A percentile compares a stretch with the other conserved stretches of the same genome.
These are phyloP conservation scores for Kryptolebias marmoratus DNA, from an alignment of 2,113 vertebrate genomes.

Conservation along the genomic window DNA sequence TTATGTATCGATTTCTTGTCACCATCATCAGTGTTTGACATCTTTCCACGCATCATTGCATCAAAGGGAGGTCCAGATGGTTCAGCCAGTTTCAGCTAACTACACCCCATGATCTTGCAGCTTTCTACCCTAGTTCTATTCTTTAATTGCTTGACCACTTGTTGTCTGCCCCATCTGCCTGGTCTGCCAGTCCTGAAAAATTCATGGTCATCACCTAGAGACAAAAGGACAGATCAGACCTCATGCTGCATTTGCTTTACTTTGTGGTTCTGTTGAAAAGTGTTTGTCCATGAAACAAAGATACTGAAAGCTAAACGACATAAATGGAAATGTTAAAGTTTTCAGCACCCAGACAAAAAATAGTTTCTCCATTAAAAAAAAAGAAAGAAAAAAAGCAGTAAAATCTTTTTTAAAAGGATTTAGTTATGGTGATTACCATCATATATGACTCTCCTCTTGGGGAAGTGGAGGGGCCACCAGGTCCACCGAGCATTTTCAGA, in stretches of 20 bases:
- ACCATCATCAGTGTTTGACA: not conserved
- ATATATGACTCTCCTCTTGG: too few species aligned
- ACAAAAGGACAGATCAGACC: constrained; percentile 67
- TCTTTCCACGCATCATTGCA: constrained; percentile 25
- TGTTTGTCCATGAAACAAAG: not conserved
- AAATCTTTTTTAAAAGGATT: not conserved
- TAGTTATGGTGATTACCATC: too few species aligned
- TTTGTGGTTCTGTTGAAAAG: not conserved
- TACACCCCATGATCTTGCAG: constrained; percentile 20
- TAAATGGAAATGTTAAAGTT: not conserved
- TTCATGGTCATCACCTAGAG: constrained; percentile 68
- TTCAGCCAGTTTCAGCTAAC: constrained; percentile 18
- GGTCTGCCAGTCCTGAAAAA: constrained; percentile 66
- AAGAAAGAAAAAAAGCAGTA: not conserved
- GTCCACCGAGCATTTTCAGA: too few species aligned
- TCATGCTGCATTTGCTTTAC: constrained; percentile 15
- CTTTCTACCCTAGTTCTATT: constrained; percentile 24
- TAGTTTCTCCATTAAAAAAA: too few species aligned
- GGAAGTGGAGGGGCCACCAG: too few species aligned
- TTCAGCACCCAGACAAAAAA: not conserved
- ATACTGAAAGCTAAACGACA: not conserved
- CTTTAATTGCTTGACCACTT: constrained; percentile 70
- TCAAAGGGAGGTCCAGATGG: constrained; percentile 11
- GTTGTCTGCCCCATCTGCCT: constrained; percentile 66
- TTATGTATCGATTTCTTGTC: not conserved